Base-by-base conservation (phyloP, 2,797 vertebrate species). In the Gobio occitaniae region DNA sequence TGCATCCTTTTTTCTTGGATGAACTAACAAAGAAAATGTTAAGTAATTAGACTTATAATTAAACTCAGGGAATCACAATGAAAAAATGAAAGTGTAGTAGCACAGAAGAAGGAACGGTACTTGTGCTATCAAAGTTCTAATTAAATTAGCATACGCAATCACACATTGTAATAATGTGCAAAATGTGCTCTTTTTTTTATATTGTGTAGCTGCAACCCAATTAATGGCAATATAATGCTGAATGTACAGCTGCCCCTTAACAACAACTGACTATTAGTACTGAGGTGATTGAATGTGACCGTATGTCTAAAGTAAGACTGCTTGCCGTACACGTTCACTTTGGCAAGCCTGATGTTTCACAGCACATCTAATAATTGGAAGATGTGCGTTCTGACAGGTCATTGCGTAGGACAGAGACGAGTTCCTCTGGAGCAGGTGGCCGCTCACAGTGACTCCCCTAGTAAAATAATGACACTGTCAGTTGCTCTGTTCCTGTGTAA, bases 341-440 rank as follows among this genome's bases (percentile, higher is more conserved):
- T 76, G 52, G 32, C 54, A 52, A 75, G 69, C 44, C 44, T 74
- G 56, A 82, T 82, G 44, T 75, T 75, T 50, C 56, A 38, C 41
- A 41, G 10, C 52, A 17, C 80, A 72, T 78, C 36, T n/a, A 29
- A 41, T 65, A 52, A 29, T 74, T 63, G 88, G 87, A 90, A 93
- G 90, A 88, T 87, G 89, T 90, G 80, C 78, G 87, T 90, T 71
- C 75, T 85, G 88, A 89, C 89, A 69, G 88, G 78, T 84, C 88
- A 83, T 86, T 86, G 91, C 92, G 93, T 93, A 93, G 94, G 93
- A 94, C 93, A 84, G 74, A 90, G 89, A 91, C 88, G 87, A 90
- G 89, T 91, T 90, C 92, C 91, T 93, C 90, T 66, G 89, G 93
- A 94, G 93, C 93, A 94, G 93, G 89, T 94, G 92, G 93, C 89